These are phyloP conservation scores for Lethenteron camtschaticum DNA, from an alignment of 2,113 vertebrate genomes.

Conservation along the genomic window DNA sequence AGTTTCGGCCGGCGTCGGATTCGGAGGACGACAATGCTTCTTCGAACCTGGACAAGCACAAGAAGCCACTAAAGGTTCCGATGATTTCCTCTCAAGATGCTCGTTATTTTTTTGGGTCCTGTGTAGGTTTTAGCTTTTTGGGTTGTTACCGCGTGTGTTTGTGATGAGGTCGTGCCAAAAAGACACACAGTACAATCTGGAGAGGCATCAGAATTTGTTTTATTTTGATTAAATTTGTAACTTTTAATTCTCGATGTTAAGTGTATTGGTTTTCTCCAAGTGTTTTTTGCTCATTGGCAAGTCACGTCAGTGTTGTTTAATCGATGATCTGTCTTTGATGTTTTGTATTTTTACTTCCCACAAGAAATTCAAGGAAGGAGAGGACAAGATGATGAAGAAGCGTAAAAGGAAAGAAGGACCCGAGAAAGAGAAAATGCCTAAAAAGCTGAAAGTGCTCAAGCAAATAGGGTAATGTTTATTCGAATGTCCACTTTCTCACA, in stretches of 20 bases:
- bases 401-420: constrained; percentile 35
- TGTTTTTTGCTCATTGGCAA: too few relatives aligned
- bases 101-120: constrained; percentile 3
- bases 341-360: constrained; percentile 13
- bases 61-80: constrained; percentile 43
- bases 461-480: constrained; percentile 33
- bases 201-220: too few relatives aligned
- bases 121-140: constrained; percentile 8
- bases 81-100: constrained; percentile 16
- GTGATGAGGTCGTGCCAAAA: too few relatives aligned
- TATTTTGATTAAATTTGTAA: too few relatives aligned
- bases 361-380: constrained; percentile 54
- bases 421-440: constrained; percentile 62
- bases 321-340: too few relatives aligned
- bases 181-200: too few relatives aligned
- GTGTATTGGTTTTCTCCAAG: too few relatives aligned
- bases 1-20: constrained; percentile 58
- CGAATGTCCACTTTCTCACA: too few relatives aligned
- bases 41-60: constrained; percentile 26
- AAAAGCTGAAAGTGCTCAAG: constrained; percentile 30
- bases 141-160: too few relatives aligned
- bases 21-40: constrained; percentile 51
- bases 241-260: too few relatives aligned
- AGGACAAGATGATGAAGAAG: constrained; percentile 38
- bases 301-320: too few relatives aligned